Evolutionary conservation across 2,797 vertebrate species (phyloP).

Genomic region (Arvicola amphibius): DNA sequence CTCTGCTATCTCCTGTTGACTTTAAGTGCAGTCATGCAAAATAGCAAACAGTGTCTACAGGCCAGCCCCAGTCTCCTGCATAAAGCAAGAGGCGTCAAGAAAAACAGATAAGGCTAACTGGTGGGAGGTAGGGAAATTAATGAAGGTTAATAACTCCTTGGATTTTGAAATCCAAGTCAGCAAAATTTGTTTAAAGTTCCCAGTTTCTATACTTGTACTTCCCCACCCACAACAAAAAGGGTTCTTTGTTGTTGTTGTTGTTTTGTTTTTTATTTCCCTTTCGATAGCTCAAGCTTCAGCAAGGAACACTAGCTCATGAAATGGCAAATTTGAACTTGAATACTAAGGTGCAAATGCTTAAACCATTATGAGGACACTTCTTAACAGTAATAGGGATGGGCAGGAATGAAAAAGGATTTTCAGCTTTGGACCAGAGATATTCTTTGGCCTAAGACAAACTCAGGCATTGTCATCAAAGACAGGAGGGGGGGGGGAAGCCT

Average conservation of each 20-base stretch:
- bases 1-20: background rate
- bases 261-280: background rate
- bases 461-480: background rate
- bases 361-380: background rate
- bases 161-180: slow-evolving; percentile 57
- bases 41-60: slow-evolving; percentile 16
- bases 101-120: slow-evolving; percentile 38
- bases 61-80: background rate
- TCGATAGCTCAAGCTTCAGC: slow-evolving; percentile 18
- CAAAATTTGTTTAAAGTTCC: slow-evolving; percentile 36
- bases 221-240: background rate
- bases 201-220: slow-evolving; percentile 36
- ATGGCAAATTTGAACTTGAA: slow-evolving; percentile 19
- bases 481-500: background rate
- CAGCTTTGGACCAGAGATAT: background rate
- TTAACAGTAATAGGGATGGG: slow-evolving; percentile 19
- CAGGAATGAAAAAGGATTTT: background rate
- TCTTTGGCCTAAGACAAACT: background rate
- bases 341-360: slow-evolving; percentile 6
- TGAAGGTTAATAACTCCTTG: slow-evolving; percentile 37
- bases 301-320: background rate
- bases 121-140: background rate
- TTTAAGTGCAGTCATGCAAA: slow-evolving; percentile 41
- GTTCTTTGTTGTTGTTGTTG: too few relatives aligned
- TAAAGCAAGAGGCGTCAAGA: background rate